These are phyloP conservation scores for Agriopis leucophaearia DNA, from an alignment of 2,888 invertebrate genomes.

Conservation along the genomic window DNA sequence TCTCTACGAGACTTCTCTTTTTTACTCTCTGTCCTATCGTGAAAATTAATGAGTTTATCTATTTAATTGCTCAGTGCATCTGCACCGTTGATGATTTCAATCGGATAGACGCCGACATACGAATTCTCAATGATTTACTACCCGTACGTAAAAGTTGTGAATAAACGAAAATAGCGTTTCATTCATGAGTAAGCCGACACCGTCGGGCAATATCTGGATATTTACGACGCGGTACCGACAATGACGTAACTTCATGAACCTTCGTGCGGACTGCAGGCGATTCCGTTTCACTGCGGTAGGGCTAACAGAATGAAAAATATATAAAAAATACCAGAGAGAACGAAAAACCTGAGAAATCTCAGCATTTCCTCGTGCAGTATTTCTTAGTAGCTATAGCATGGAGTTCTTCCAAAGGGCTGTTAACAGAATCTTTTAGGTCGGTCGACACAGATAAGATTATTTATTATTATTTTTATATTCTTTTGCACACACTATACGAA, in stretches of 20 bases:
- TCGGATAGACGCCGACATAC: background rate
- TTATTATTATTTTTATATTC: no score
- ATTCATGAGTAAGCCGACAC: constrained; percentile 39
- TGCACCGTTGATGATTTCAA: background rate
- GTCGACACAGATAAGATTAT: no score
- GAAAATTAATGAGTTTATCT: no score
- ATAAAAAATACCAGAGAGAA: background rate
- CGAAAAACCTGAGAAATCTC: no score
- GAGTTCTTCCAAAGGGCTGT: no score
- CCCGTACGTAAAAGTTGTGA: constrained; percentile 18
- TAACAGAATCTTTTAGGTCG: no score
- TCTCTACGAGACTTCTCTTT: no score
- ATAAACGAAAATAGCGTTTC: constrained; percentile 37
- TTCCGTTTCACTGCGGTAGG: constrained; percentile 16
- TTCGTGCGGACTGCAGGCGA: constrained; percentile 24
- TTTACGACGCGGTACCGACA: constrained; percentile 26
- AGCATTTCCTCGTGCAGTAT: no score
- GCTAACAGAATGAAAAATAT: background rate
- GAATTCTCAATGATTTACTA: constrained; percentile 13
- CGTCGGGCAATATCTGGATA: constrained; percentile 28
- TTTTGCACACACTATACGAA: no score
- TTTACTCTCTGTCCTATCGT: no score
- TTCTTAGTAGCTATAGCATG: no score
- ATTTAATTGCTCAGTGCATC: background rate
- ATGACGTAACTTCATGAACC: constrained; percentile 35